Base-by-base conservation (phyloP, 2,113 vertebrate species). In the Sapayoa aenigma region DNA sequence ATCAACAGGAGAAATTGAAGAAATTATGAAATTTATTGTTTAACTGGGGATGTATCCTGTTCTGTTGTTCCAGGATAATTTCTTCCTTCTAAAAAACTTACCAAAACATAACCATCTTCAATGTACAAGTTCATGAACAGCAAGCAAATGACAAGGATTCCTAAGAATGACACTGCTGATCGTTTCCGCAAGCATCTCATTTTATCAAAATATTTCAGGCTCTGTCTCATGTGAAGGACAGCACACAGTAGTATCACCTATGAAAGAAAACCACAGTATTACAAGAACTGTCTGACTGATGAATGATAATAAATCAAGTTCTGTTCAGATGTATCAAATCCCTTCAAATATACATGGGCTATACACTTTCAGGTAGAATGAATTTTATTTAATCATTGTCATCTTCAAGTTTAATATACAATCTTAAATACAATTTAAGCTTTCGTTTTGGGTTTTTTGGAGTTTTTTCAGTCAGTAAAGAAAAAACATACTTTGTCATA, bases 151-250 rank as follows among this genome's bases (percentile, higher is more conserved):
- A 99, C 98, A 97, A 99, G 98, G 94, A 99, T 97, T 92, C 99
- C 99, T 53, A 99, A 98, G 96, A 99, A 98, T 6, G 99, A 99
- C n/a, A 99, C 99, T 42, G 98, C 98, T 87, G 99, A 99, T 92
- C 99, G 98, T 96, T 99, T 99, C 97, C 99, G 97, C 97, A 99
- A 98, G 98, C 99, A 99, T 98, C 99, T 98, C 99, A 99, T 99
- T 98, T 99, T 99, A 98, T 99, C 98, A 96, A 99, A 97, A 93
- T 98, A 98, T 98, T 99, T 99, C 98, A 98, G 98, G 96, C 97
- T 90, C 89, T 98, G 93, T 96, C 98, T 99, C 91, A 98, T 98
- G 96, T 97, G 97, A 95, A 97, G 73, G 95, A 95, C 90, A 82
- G 55, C 94, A 95, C 84, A 87, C 56, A 82, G 92, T 74, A 96